Conservation (phyloP, 2,797 vertebrate genomes). For the Rhynchonycteris naso region DNA sequence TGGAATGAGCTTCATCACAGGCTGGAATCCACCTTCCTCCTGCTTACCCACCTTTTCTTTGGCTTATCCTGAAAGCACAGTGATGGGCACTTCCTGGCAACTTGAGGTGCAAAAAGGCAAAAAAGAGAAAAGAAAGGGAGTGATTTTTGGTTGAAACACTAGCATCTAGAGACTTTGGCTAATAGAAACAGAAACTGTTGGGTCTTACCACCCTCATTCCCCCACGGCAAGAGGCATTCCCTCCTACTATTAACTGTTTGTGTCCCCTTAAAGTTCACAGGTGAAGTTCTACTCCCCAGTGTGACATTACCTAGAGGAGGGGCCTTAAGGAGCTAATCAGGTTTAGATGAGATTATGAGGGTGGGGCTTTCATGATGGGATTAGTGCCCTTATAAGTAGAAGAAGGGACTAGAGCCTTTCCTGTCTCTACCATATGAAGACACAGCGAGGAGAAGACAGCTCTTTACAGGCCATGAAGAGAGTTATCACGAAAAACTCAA, state of each 20-base stretch:
- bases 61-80: neutral
- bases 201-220: neutral
- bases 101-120: neutral
- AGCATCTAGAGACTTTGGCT: neutral
- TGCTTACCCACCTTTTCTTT: neutral
- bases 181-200: neutral
- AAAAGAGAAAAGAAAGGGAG: neutral
- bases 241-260: neutral
- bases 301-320: neutral
- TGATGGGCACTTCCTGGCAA: neutral
- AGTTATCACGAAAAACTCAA: neutral
- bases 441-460: neutral
- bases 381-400: neutral
- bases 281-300: neutral
- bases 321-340: neutral
- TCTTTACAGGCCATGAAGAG: neutral
- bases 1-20: neutral
- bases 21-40: neutral
- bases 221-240: neutral
- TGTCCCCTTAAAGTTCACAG: neutral
- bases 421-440: neutral
- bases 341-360: neutral
- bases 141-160: slow-evolving; percentile 5
- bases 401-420: neutral
- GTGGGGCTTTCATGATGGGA: neutral